These are phyloP conservation scores for Tinamus major DNA, from an alignment of 2,797 vertebrate species.

Conservation along the genomic window DNA sequence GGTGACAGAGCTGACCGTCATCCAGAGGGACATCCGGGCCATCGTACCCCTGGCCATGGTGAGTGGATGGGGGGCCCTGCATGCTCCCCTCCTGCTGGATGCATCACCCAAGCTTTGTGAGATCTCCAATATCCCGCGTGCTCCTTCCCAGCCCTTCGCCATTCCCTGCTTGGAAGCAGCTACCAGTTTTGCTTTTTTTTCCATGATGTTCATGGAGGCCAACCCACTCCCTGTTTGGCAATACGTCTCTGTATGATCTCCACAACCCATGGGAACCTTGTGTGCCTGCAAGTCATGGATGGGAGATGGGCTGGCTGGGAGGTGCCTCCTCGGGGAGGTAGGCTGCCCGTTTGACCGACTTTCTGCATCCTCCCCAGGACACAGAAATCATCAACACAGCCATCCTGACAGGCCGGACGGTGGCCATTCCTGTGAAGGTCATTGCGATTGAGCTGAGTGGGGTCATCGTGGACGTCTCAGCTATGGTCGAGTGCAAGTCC, in stretches of 20 bases:
- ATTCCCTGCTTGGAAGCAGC: no score
- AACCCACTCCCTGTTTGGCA: no score
- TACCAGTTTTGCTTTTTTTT: no score
- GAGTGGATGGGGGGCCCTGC: slow-evolving; percentile 55
- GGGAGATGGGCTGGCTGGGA: neutral
- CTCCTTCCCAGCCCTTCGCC: no score
- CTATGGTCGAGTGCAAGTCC: slow-evolving; percentile 92
- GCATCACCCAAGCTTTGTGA: no score
- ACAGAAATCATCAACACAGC: slow-evolving; percentile 99
- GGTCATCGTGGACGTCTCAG: slow-evolving; percentile 86
- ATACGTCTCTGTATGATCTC: no score
- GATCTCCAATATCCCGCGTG: no score
- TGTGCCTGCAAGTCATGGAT: neutral
- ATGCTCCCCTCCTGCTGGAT: neutral
- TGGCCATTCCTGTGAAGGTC: slow-evolving; percentile 97
- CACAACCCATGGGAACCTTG: neutral
- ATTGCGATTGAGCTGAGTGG: slow-evolving; percentile 95
- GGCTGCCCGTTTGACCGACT: neutral
- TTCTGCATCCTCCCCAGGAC: slow-evolving; percentile 79
- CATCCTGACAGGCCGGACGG: slow-evolving; percentile 93
- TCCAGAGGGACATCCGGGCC: slow-evolving; percentile 95
- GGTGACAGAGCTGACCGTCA: slow-evolving; percentile 94
- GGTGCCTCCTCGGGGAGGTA: neutral
- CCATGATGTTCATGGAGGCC: no score
- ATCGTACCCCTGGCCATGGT: slow-evolving; percentile 98